Evolutionary conservation across 2,888 invertebrate species (phyloP).

Genomic region (Diogma glabrata): DNA sequence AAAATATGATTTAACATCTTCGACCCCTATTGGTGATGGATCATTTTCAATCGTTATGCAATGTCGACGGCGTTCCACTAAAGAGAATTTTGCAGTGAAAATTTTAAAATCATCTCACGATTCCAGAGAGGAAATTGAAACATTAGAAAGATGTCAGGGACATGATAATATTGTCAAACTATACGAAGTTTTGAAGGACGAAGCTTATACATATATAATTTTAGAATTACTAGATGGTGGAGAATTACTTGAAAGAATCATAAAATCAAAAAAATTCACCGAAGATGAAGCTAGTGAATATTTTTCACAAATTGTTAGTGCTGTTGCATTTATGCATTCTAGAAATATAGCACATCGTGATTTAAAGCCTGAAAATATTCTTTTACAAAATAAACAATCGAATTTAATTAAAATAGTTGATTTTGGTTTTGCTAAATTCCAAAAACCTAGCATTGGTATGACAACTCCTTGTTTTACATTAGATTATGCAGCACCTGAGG

Average conservation of each 20-base stretch:
- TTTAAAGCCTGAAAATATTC: conserved; percentile 78
- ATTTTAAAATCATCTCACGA: conserved; percentile 33
- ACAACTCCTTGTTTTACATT: conserved; percentile 83
- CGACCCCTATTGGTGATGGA: conserved; percentile 67
- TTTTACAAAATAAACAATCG: conserved; percentile 38
- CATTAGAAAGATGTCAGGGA: conserved; percentile 73
- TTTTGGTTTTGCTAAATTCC: conserved; percentile 75
- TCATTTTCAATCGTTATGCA: conserved; percentile 78
- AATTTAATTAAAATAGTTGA: conserved; percentile 74
- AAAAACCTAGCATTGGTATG: conserved; percentile 32
- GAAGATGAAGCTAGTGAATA: conserved; percentile 71
- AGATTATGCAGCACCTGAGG: conserved; percentile 88
- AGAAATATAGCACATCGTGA: conserved; percentile 83
- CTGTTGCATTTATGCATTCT: conserved; percentile 75
- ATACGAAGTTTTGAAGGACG: conserved; percentile 73
- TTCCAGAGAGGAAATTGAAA: conserved; percentile 51
- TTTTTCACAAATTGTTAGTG: conserved; percentile 69
- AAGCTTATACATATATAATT: conserved; percentile 81
- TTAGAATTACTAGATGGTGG: conserved; percentile 77
- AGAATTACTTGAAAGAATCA: conserved; percentile 60
- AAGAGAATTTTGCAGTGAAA: conserved; percentile 77
- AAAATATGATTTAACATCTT: conserved; percentile 58
- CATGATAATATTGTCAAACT: conserved; percentile 79
- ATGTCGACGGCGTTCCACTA: conserved; percentile 62
- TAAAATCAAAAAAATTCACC: conserved; percentile 52